These are phyloP conservation scores for Trematomus bernacchii DNA, from an alignment of 2,797 vertebrate species.

Conservation along the genomic window DNA sequence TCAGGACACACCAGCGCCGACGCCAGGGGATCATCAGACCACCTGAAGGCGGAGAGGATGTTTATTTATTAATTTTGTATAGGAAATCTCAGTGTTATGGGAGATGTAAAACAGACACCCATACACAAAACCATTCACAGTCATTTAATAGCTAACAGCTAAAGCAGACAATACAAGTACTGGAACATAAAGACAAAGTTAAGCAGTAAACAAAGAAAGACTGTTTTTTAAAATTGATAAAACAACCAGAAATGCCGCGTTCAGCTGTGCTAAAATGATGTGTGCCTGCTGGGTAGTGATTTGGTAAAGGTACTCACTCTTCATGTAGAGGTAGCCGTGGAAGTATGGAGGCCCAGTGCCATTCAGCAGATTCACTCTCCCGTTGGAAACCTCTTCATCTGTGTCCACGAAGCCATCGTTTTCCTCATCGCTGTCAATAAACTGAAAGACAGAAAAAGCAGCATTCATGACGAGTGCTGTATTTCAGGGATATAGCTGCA, in stretches of 20 bases:
- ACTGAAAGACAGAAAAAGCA: conserved; percentile 77
- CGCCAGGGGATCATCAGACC: conserved; percentile 95
- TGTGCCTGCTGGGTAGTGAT: conserved; percentile 54
- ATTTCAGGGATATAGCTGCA: neutral
- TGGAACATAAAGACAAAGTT: neutral
- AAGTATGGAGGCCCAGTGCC: conserved; percentile 93
- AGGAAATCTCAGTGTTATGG: neutral
- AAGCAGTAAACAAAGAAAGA: neutral
- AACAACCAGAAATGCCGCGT: neutral
- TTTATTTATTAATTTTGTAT: neutral
- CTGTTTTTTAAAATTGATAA: neutral
- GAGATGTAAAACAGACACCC: neutral
- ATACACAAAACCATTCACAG: too few species aligned
- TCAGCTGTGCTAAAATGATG: conserved; percentile 34
- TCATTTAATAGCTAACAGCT: too few species aligned
- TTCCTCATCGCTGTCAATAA: conserved; percentile 93
- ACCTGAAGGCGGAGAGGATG: conserved; percentile 69
- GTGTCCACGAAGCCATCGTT: conserved; percentile 92
- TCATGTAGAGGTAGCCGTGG: conserved; percentile 97
- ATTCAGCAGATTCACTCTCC: conserved; percentile 87
- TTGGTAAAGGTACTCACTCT: conserved; percentile 82
- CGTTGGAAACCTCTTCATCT: conserved; percentile 93
- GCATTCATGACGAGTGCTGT: neutral
- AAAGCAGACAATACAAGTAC: neutral
- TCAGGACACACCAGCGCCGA: conserved; percentile 94